Base-by-base conservation (phyloP, 2,797 vertebrate species). In the Pyrocephalus nanus region DNA sequence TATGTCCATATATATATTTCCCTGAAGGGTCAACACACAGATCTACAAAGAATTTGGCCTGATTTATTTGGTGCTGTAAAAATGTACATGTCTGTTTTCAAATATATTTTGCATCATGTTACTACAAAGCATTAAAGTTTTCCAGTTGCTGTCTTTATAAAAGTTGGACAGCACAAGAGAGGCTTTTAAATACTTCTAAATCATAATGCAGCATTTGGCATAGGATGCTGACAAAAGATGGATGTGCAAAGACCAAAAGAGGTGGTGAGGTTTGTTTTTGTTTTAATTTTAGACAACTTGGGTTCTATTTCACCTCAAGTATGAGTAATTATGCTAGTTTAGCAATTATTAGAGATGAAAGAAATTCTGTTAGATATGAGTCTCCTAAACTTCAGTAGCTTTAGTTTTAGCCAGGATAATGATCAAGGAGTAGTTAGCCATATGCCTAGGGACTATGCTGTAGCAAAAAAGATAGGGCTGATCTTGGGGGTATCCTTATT, bases 281-380 rank as follows among this genome's bases (percentile, higher is more conserved):
- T 93, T 90, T 95, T 96, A 97, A 97, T 97, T 98, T 97, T 97
- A 96, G 92, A 96, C 90, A 96, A 71, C 91, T 91, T 94, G 87
- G 62, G 79, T 95, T 97, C 93, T 90, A 91, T 95, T 97, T 93
- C 86, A 97, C 94, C 93, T 96, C 96, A 96, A 96, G 95, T 97
- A 89, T 95, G 60, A 97, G 97, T 97, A 98, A 98, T 98, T 98
- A 98, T 97, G 97, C 97, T 96, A 97, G 95, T 97, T 98, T 98
- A 98, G 97, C 97, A 97, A 97, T 98, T 98, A 98, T 98, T 97
- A 97, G 96, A 98, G 97, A 98, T 98, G 97, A 98, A 98, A 98
- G 97, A 97, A 97, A 97, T 96, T 95, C 95, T 92, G 96, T 95
- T 97, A 97, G 95, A 97, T 96, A 91, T 54, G 80, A 95, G 95